phyloP scores from a whole-genome alignment of 2,888 invertebrate species.

The Noctua pronuba region DNA sequence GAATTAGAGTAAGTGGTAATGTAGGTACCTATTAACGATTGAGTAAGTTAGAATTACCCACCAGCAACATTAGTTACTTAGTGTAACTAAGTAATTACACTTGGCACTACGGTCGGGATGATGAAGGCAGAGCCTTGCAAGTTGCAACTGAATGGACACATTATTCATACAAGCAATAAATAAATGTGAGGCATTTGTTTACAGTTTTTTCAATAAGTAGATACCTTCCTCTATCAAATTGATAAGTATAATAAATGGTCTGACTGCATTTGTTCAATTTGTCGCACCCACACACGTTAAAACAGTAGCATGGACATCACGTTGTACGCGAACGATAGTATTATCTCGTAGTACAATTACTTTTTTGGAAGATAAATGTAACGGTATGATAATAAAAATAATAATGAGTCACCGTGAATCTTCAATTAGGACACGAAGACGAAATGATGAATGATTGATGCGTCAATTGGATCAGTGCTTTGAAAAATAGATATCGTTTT shows the following conservation, averaged over 20 bases:
- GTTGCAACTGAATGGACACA: background rate
- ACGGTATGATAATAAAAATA: background rate
- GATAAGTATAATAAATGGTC: background rate
- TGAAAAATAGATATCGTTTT: background rate
- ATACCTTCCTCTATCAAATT: background rate
- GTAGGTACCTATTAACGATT: background rate
- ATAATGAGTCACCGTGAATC: slow-evolving; percentile 6
- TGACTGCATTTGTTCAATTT: slow-evolving; percentile 9
- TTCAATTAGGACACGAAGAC: background rate
- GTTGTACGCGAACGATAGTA: slow-evolving; percentile 8
- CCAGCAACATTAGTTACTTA: background rate
- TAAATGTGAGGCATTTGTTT: background rate
- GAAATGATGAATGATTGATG: background rate
- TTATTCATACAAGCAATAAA: background rate
- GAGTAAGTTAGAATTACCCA: background rate
- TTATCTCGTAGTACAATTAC: slow-evolving; percentile 10
- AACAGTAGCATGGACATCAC: slow-evolving; percentile 4
- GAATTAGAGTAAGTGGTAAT: slow-evolving; percentile 92
- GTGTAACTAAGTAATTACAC: background rate
- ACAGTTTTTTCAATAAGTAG: background rate
- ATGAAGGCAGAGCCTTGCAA: background rate
- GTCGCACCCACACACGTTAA: background rate
- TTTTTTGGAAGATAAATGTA: slow-evolving; percentile 7
- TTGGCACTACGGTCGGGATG: background rate
- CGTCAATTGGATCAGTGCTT: background rate